Conservation (phyloP, 2,797 vertebrate genomes). For the Emydoidea blandingii region DNA sequence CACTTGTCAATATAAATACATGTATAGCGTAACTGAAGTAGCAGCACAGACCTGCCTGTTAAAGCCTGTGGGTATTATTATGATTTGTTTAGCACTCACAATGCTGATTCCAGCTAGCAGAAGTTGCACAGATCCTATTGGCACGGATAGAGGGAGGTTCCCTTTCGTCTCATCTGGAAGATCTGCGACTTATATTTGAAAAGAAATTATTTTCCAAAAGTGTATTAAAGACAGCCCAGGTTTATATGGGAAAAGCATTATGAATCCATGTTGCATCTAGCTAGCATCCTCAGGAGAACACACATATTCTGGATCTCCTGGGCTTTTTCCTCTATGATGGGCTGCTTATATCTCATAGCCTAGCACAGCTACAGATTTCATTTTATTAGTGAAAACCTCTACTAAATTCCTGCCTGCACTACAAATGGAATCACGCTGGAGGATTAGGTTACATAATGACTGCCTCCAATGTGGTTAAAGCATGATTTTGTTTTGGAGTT, state of each 20-base stretch:
- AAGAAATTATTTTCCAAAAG: neutral
- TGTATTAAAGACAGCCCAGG: neutral
- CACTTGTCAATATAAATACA: neutral
- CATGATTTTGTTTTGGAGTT: neutral
- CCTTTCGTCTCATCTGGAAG: neutral
- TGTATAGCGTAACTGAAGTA: neutral
- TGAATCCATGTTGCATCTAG: neutral
- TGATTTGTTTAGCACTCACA: neutral
- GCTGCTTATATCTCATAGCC: neutral
- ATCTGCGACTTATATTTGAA: neutral
- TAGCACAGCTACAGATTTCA: neutral
- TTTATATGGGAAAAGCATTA: constrained; percentile 2
- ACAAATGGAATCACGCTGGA: fast-evolving
- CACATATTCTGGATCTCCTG: neutral
- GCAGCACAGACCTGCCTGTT: neutral
- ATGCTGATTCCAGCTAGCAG: neutral
- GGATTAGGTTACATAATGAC: neutral
- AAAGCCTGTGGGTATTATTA: neutral
- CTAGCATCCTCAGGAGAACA: neutral
- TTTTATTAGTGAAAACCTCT: neutral
- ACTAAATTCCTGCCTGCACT: neutral
- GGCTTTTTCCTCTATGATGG: neutral
- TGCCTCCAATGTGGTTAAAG: fast-evolving
- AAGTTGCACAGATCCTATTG: neutral
- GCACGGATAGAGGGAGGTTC: neutral